Evolutionary conservation across 2,797 vertebrate species (phyloP).

Genomic region (Lindbergichthys nudifrons): DNA sequence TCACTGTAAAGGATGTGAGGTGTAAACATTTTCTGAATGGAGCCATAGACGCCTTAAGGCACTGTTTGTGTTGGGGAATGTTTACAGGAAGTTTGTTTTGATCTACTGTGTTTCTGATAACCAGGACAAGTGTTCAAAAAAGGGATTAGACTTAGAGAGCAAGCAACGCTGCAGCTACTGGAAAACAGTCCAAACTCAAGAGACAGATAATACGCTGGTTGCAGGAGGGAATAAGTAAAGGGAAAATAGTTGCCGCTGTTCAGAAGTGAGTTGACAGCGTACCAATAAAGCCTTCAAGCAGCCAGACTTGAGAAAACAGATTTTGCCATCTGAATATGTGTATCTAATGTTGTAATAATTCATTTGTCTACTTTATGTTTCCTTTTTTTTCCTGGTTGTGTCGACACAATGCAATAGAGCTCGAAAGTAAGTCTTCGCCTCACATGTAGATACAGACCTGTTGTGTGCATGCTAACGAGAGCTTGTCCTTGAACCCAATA

Average conservation of each 20-base stretch:
- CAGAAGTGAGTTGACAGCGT: constrained; percentile 39
- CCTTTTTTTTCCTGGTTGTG: constrained; percentile 94
- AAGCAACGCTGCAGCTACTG: constrained; percentile 34
- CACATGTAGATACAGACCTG: constrained; percentile 91
- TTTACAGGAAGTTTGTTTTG: constrained; percentile 48
- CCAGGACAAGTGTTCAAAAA: constrained; percentile 18
- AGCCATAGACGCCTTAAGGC: constrained; percentile 27
- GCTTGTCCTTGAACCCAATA: constrained; percentile 91
- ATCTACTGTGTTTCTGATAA: constrained; percentile 50
- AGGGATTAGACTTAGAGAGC: constrained; percentile 45
- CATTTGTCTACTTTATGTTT: constrained; percentile 98
- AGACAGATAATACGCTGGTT: constrained; percentile 23
- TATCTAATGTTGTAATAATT: constrained; percentile 87
- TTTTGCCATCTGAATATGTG: constrained; percentile 78
- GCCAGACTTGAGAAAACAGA: constrained; percentile 63
- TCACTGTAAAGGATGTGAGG: constrained; percentile 37
- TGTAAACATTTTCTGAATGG: constrained; percentile 47
- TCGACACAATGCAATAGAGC: constrained; percentile 99
- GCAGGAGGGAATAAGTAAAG: constrained; percentile 23
- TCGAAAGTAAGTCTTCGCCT: constrained; percentile 99
- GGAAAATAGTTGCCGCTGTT: constrained; percentile 24
- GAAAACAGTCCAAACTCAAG: constrained; percentile 15
- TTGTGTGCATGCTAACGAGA: constrained; percentile 96
- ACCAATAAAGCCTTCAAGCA: constrained; percentile 66
- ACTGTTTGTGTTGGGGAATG: constrained; percentile 20